Conservation (phyloP, 2,113 vertebrate genomes). For the Lampris megalopsis region DNA sequence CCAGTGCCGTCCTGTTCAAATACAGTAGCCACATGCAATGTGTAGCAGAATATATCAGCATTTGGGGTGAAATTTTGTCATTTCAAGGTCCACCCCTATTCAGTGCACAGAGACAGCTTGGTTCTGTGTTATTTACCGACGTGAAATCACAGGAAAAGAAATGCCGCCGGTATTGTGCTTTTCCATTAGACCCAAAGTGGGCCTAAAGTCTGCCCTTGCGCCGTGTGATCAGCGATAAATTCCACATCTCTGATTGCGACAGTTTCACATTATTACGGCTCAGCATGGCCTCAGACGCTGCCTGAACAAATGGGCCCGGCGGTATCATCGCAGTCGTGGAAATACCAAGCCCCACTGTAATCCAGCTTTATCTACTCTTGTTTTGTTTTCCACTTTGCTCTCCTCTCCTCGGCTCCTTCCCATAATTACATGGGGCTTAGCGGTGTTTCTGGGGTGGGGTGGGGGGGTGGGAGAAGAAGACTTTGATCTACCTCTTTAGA, state of each 20-base stretch:
- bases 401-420: slow-evolving; percentile 32
- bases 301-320: slow-evolving; percentile 47
- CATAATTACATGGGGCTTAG: slow-evolving; percentile 64
- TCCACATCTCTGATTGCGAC: not conserved
- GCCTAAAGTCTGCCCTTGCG: slow-evolving; percentile 15
- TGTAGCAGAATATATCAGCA: not conserved
- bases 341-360: slow-evolving; percentile 48
- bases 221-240: slow-evolving; percentile 8
- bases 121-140: not conserved
- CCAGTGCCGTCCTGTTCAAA: not conserved
- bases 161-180: not conserved
- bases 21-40: not conserved
- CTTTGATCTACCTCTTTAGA: slow-evolving; percentile 61
- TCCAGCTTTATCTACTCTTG: slow-evolving; percentile 50
- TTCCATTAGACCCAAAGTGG: not conserved
- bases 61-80: not conserved
- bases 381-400: slow-evolving; percentile 48
- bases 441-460: slow-evolving; percentile 17
- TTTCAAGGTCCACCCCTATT: not conserved
- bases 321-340: slow-evolving; percentile 20
- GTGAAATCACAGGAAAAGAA: not conserved
- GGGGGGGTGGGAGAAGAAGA: slow-evolving; percentile 12
- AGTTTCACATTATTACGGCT: slow-evolving; percentile 29
- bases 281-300: slow-evolving; percentile 16
- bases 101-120: not conserved